phyloP scores from a whole-genome alignment of 2,113 vertebrate genomes.

The Ranitomeya imitator region DNA sequence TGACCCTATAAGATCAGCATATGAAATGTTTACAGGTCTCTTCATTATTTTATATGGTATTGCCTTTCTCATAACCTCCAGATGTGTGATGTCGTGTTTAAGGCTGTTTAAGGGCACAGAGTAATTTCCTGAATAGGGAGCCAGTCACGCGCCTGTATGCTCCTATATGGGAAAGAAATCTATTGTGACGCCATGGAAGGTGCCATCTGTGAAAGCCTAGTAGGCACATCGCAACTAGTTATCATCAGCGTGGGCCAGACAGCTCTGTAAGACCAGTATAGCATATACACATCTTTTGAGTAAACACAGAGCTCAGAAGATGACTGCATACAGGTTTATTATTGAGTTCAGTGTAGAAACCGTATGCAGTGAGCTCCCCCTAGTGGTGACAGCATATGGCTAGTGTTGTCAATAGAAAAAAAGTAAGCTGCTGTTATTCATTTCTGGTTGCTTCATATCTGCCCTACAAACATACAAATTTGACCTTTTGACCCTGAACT shows the following conservation, averaged over 20 bases:
- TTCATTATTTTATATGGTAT: constrained; percentile 13
- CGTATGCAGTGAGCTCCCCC: too few relatives aligned
- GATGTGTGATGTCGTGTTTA: background rate
- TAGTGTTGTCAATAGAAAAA: too few relatives aligned
- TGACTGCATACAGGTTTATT: too few relatives aligned
- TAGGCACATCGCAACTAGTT: background rate
- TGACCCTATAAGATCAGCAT: background rate
- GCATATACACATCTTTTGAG: too few relatives aligned
- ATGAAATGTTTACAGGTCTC: constrained; percentile 13
- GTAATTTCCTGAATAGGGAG: constrained; percentile 9
- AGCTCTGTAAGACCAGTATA: background rate
- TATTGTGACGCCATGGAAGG: background rate
- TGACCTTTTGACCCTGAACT: too few relatives aligned
- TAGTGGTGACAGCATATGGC: too few relatives aligned
- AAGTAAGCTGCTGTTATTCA: too few relatives aligned
- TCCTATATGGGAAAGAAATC: background rate
- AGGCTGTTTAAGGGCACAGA: background rate
- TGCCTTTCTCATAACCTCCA: constrained; percentile 9
- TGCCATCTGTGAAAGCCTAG: background rate
- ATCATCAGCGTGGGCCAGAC: background rate
- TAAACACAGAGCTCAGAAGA: too few relatives aligned
- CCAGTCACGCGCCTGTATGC: background rate
- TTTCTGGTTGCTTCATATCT: too few relatives aligned
- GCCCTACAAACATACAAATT: too few relatives aligned
- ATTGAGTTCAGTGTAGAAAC: too few relatives aligned